Evolutionary conservation across 2,797 vertebrate genomes (phyloP).

Genomic region (Lithobates sylvaticus): DNA sequence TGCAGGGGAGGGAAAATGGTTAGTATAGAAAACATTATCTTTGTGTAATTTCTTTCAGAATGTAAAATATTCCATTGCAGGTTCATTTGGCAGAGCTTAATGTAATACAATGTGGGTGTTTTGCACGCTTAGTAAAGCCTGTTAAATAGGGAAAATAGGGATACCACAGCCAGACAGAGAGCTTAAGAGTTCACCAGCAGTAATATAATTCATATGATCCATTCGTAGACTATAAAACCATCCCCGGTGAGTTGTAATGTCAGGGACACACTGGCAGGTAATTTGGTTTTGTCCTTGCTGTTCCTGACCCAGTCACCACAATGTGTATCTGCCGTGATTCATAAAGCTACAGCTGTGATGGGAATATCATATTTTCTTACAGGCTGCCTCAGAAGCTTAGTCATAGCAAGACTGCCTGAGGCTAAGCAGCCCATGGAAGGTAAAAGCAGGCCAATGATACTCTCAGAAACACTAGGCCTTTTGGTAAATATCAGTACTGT

Average conservation of each 20-base stretch:
- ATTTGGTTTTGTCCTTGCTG: conserved; percentile 9
- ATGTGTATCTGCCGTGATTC: conserved; percentile 2
- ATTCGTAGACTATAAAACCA: not conserved
- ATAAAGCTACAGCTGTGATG: conserved; percentile 5
- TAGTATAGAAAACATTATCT: not conserved
- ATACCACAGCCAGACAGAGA: not conserved
- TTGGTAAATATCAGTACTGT: not conserved
- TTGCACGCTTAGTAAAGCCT: not conserved
- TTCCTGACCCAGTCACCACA: not conserved
- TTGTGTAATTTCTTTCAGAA: not conserved
- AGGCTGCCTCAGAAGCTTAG: not conserved
- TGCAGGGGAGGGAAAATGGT: too few species aligned
- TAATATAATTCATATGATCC: not conserved
- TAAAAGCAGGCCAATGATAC: not conserved
- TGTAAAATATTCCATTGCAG: not conserved
- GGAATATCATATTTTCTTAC: conserved; percentile 2
- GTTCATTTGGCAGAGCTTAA: not conserved
- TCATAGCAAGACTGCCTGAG: not conserved
- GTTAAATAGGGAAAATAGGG: not conserved
- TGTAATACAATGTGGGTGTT: not conserved
- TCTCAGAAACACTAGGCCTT: not conserved
- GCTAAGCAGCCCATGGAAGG: not conserved
- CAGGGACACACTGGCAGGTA: conserved; percentile 6
- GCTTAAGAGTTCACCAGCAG: not conserved
- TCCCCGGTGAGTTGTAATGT: not conserved